These are phyloP conservation scores for Melanotus villosus DNA, from an alignment of 2,888 invertebrate species.

Conservation along the genomic window DNA sequence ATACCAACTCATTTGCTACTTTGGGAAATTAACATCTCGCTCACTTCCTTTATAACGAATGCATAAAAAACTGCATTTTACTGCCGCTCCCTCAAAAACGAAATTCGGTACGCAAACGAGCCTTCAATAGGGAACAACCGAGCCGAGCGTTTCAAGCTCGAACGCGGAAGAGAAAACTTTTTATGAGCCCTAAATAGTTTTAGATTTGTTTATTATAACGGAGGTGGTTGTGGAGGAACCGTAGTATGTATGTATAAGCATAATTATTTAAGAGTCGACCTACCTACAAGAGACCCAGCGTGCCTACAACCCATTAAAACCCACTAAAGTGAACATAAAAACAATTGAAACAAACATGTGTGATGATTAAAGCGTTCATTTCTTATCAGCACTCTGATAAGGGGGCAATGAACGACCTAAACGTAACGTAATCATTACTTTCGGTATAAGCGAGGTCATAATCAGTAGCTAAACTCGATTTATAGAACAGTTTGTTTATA, in stretches of 20 bases:
- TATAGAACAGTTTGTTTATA: conserved; percentile 12
- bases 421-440: conserved; percentile 38
- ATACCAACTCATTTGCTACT: conserved; percentile 59
- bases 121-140: not conserved
- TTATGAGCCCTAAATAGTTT: conserved; percentile 25
- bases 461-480: conserved; percentile 23
- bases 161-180: conserved; percentile 29
- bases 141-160: not conserved
- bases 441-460: conserved; percentile 21
- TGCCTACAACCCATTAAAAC: conserved; percentile 45
- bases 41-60: conserved; percentile 19
- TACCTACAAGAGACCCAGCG: conserved; percentile 26
- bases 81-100: conserved; percentile 1
- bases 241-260: conserved; percentile 15
- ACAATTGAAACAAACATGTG: conserved; percentile 48
- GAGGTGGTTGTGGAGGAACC: conserved; percentile 18
- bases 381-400: conserved; percentile 43
- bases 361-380: conserved; percentile 46
- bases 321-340: conserved; percentile 43
- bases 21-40: conserved; percentile 59
- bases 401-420: conserved; percentile 41
- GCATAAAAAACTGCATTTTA: not conserved
- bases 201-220: conserved; percentile 27
- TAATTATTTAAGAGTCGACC: conserved; percentile 34
- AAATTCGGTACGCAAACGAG: conserved; percentile 5